A percentile compares a stretch with the other conserved stretches of the same genome.
phyloP scores from a whole-genome alignment of 1,140 invertebrate species.

The Lanistes nyassanus region DNA sequence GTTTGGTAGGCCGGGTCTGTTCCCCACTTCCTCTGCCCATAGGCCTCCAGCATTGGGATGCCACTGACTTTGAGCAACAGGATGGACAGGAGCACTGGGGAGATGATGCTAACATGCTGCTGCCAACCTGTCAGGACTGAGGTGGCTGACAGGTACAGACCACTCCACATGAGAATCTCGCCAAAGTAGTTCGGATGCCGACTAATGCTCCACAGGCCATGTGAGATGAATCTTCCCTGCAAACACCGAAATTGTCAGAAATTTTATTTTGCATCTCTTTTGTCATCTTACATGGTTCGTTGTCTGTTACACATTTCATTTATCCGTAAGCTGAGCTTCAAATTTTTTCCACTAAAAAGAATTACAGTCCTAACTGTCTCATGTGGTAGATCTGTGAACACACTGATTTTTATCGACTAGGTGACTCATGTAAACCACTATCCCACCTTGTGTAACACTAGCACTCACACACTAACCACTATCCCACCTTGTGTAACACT shows the following conservation, averaged over 20 bases:
- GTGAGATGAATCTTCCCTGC: slow-evolving; percentile 53
- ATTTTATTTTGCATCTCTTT: no score
- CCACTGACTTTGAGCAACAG: slow-evolving; percentile 61
- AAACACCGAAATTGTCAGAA: slow-evolving; percentile 25
- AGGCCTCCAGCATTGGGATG: slow-evolving; percentile 59
- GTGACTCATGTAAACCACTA: no score
- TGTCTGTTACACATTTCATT: no score
- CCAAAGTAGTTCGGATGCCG: slow-evolving; percentile 96
- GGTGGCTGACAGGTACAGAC: slow-evolving; percentile 77
- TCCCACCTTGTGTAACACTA: no score
- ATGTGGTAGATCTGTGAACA: no score
- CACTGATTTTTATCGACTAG: no score
- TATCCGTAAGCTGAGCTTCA: no score
- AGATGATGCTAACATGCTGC: slow-evolving; percentile 55
- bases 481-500: no score
- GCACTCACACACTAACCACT: no score
- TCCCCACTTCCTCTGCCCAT: slow-evolving; percentile 59
- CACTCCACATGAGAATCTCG: slow-evolving; percentile 93
- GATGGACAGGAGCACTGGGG: slow-evolving; percentile 58
- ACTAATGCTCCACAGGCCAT: slow-evolving; percentile 86
- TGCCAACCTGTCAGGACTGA: slow-evolving; percentile 50
- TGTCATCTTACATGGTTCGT: no score
- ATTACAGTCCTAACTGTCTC: no score
- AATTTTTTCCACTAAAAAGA: no score
- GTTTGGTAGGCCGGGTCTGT: slow-evolving; percentile 51